A percentile compares a stretch with the other conserved stretches of the same genome.
phyloP scores from a whole-genome alignment of 2,113 vertebrate genomes.

The Pica pica region DNA sequence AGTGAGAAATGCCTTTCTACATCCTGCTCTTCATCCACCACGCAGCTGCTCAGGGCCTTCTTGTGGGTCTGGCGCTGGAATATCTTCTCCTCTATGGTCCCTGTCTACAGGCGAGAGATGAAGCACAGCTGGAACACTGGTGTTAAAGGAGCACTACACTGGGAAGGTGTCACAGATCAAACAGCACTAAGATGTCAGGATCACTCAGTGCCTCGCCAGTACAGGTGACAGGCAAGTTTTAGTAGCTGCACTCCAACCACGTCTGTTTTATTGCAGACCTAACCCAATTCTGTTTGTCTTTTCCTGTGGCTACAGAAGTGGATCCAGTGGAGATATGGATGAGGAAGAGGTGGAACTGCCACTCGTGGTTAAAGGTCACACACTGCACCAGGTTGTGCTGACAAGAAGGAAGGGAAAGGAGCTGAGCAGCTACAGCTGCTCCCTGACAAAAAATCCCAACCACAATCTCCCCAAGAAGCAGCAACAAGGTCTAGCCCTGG shows the following conservation, averaged over 20 bases:
- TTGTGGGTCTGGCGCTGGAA: slow-evolving; percentile 96
- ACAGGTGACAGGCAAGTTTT: not conserved
- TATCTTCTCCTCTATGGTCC: slow-evolving; percentile 98
- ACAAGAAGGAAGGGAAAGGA: not conserved
- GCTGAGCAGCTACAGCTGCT: not conserved
- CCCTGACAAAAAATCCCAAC: not conserved
- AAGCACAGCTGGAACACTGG: not conserved
- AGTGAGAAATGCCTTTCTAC: slow-evolving; percentile 96
- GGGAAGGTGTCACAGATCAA: not conserved
- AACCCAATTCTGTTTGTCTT: not conserved
- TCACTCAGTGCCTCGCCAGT: not conserved
- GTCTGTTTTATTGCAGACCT: not conserved
- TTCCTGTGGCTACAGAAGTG: not conserved
- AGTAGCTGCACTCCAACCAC: not conserved
- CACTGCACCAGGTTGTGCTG: not conserved
- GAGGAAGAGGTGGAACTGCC: not conserved
- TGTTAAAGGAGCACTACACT: not conserved
- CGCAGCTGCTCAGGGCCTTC: slow-evolving; percentile 97
- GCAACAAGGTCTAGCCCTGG: not conserved
- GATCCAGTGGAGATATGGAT: not conserved
- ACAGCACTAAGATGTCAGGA: not conserved
- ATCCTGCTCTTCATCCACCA: slow-evolving; percentile 95
- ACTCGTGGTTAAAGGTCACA: not conserved
- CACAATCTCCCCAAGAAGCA: not conserved
- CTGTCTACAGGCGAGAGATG: slow-evolving; percentile 73